Base-by-base conservation (phyloP, 2,888 invertebrate genomes). In the Diplolepis rosae region DNA sequence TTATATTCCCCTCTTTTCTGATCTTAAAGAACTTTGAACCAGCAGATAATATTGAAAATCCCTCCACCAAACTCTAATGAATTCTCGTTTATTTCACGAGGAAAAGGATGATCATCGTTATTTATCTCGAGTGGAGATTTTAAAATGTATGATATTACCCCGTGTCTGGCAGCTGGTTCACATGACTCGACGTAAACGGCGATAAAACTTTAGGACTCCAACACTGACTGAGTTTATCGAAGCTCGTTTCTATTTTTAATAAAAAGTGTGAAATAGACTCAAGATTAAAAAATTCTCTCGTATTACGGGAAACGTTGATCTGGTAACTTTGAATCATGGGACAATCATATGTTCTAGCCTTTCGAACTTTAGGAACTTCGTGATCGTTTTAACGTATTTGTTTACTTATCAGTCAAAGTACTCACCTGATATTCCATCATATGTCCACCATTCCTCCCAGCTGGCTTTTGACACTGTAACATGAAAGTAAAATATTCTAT, bases 361-460 rank as follows among this genome's bases (percentile, higher is more conserved):
- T n/a, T 51, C 9, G 32, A 67, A 18, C 22, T 30, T 28, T 18
- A 52, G n/a, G n/a, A 35, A 56, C 18, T 56, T 61, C 28, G 27
- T 54, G 45, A 56, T 4, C 13, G 18, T 52, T 45, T 66, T 30
- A 18, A 27, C 35, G 22, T 39, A 2, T 18, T 7, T 39, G n/a
- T n/a, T 11, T 27, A 11, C 11, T 13, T 24, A 2, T 24, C 4
- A 54, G 11, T 39, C 7, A 11, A 27, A 39, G 24, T 51, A 11
- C 86, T 90, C 88, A 95, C 95, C 95, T 88, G 95, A 95, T 87
- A 95, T 95, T 30, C 95, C 95, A 86, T 95, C 95, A 90, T 95
- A 95, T 0, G 95, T 95, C 95, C 95, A 95, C 95, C 95, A 95
- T 90, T 95, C 94, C 87, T 95, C 95, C 95, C 95, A 95, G 89